phyloP scores from a whole-genome alignment of 2,888 invertebrate species.

The Brachypalpus laphriformis region DNA sequence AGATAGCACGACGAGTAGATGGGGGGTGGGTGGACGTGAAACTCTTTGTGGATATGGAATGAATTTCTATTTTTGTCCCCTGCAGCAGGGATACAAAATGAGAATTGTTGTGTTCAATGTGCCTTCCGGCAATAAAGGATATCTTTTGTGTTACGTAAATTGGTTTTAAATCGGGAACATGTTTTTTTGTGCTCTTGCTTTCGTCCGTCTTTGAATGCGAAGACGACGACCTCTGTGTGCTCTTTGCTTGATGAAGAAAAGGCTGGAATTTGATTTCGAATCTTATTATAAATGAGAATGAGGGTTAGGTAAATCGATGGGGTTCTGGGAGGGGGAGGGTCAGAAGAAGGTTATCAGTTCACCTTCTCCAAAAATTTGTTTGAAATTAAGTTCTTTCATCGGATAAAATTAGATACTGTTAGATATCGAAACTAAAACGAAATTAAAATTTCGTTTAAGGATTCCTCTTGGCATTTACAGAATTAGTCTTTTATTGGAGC shows the following conservation, averaged over 20 bases:
- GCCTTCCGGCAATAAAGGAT: slow-evolving; percentile 71
- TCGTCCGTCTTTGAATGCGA: slow-evolving; percentile 9
- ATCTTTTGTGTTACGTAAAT: slow-evolving; percentile 72
- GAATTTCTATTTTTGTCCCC: slow-evolving; percentile 70
- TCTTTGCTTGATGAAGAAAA: slow-evolving; percentile 53
- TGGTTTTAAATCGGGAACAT: slow-evolving; percentile 69
- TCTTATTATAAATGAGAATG: slow-evolving; percentile 55
- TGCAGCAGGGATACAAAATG: slow-evolving; percentile 63
- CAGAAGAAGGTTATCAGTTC: slow-evolving; percentile 66
- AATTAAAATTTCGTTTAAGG: slow-evolving; percentile 57
- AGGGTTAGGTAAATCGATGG: background rate
- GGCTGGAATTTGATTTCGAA: slow-evolving; percentile 68
- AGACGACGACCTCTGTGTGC: slow-evolving; percentile 20
- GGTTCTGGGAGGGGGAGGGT: slow-evolving; percentile 1
- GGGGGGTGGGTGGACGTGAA: background rate
- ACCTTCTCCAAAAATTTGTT: slow-evolving; percentile 58
- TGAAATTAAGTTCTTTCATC: slow-evolving; percentile 61
- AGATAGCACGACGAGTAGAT: background rate
- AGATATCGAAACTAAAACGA: slow-evolving; percentile 9
- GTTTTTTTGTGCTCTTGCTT: slow-evolving; percentile 36
- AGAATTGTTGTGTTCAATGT: slow-evolving; percentile 69
- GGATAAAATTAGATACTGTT: slow-evolving; percentile 57
- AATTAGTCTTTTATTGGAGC: slow-evolving; percentile 20
- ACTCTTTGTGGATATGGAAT: slow-evolving; percentile 60
- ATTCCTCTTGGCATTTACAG: slow-evolving; percentile 22